A percentile compares a stretch with the other conserved stretches of the same genome.
These are phyloP conservation scores for Mycetomoellerius zeteki DNA, from an alignment of 1,140 invertebrate species.

Conservation along the genomic window DNA sequence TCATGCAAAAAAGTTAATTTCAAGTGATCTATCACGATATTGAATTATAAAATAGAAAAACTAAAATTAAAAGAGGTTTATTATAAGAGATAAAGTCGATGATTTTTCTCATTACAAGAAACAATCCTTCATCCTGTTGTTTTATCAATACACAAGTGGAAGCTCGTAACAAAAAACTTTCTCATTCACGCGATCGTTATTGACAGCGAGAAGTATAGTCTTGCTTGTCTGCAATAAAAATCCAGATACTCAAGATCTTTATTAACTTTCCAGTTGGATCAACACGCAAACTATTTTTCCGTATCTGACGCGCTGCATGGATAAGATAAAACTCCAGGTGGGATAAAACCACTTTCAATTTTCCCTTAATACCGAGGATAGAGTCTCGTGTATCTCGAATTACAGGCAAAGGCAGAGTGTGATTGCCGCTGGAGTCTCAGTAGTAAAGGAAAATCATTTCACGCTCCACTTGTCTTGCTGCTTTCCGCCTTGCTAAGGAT, in stretches of 20 bases:
- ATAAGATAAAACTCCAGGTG: conserved; percentile 64
- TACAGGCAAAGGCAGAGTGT: conserved; percentile 60
- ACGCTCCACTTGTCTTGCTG: conserved; percentile 63
- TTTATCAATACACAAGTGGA: conserved; percentile 10
- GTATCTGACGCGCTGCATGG: conserved; percentile 17
- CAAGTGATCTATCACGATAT: not conserved
- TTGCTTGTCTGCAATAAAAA: conserved; percentile 30
- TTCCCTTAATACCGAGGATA: conserved; percentile 59
- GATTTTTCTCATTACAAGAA: not conserved
- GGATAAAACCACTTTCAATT: conserved; percentile 66
- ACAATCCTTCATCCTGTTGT: not conserved
- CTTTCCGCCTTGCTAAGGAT: conserved; percentile 45
- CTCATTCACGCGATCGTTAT: conserved; percentile 28
- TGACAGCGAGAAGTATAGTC: conserved; percentile 34
- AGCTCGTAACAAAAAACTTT: not conserved
- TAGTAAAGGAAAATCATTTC: conserved; percentile 74
- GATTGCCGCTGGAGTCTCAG: conserved; percentile 56
- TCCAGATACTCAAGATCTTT: conserved; percentile 36
- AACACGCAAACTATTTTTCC: conserved; percentile 50
- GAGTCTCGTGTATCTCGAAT: conserved; percentile 54
- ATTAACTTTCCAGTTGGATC: conserved; percentile 62
- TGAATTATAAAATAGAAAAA: not conserved
- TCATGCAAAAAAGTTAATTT: not conserved
- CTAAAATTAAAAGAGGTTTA: not conserved
- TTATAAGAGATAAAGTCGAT: not conserved